Conservation (phyloP, 2,113 vertebrate genomes). For the Trogon surrucura region DNA sequence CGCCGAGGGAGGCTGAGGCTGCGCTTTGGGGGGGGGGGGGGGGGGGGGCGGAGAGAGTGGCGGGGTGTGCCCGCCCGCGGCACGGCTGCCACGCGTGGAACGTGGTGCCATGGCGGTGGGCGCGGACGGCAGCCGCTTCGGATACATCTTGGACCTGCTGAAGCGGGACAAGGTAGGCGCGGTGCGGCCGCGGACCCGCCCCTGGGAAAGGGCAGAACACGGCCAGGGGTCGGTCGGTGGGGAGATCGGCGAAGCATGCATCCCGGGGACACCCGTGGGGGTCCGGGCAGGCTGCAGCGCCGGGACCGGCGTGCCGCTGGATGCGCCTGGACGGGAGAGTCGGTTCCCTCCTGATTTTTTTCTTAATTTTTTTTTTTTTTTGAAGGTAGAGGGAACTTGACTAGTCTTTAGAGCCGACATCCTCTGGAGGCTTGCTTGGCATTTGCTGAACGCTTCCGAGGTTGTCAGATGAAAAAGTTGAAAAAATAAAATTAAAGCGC, state of each 20-base stretch:
- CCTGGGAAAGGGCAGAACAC: too few relatives aligned
- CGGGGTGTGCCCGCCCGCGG: too few relatives aligned
- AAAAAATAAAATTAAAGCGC: background rate
- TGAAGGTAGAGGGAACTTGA: accelerated
- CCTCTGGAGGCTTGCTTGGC: accelerated
- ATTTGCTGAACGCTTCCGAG: accelerated
- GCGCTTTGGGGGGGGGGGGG: background rate
- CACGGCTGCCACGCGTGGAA: background rate
- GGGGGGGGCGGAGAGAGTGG: too few relatives aligned
- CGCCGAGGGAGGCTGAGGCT: too few relatives aligned
- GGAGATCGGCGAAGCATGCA: too few relatives aligned
- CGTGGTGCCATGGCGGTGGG: slow-evolving; percentile 77
- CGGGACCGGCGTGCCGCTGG: too few relatives aligned
- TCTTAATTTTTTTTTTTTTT: too few relatives aligned
- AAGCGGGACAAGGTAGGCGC: slow-evolving; percentile 85
- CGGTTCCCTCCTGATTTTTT: background rate
- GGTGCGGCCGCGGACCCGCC: background rate
- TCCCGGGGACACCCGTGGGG: accelerated
- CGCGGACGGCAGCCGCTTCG: slow-evolving; percentile 80
- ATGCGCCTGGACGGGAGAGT: background rate
- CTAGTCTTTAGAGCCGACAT: background rate
- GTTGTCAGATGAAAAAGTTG: background rate
- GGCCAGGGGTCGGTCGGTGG: too few relatives aligned
- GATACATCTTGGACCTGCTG: slow-evolving; percentile 87
- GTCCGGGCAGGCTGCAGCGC: background rate